These are phyloP conservation scores for Bergia sp. DNA, from an alignment of 92 coral and sea anemone genomes.

Conservation along the genomic window DNA sequence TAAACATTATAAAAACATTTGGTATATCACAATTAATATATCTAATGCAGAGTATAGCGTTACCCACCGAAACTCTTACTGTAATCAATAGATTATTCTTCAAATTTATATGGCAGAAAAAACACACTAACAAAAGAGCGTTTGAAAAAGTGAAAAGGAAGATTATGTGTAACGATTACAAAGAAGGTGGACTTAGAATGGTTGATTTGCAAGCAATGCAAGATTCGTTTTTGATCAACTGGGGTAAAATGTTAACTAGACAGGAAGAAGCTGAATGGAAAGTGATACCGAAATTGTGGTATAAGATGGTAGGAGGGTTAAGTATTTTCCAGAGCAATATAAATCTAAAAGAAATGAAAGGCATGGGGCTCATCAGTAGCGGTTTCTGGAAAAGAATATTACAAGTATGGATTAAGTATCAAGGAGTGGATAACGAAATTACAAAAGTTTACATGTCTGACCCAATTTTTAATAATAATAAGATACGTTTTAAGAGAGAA, in stretches of 20 bases:
- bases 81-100: background rate
- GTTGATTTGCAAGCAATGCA: constrained; percentile 6
- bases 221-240: background rate
- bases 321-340: constrained; percentile 1
- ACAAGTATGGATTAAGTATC: background rate
- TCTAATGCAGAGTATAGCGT: background rate
- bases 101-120: constrained; percentile 2
- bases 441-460: background rate
- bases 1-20: constrained; percentile 8
- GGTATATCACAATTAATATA: background rate
- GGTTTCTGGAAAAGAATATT: background rate
- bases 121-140: background rate
- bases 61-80: background rate
- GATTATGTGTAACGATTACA: background rate
- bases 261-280: background rate
- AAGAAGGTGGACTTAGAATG: background rate
- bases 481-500: constrained; percentile 3
- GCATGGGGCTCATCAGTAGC: background rate
- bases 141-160: constrained; percentile 1
- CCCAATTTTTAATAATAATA: background rate
- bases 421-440: background rate
- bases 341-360: background rate
- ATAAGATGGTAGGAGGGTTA: background rate
- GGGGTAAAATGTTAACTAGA: background rate
- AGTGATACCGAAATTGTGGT: background rate